phyloP scores from a whole-genome alignment of 1,140 invertebrate species.

The Ostrea edulis region DNA sequence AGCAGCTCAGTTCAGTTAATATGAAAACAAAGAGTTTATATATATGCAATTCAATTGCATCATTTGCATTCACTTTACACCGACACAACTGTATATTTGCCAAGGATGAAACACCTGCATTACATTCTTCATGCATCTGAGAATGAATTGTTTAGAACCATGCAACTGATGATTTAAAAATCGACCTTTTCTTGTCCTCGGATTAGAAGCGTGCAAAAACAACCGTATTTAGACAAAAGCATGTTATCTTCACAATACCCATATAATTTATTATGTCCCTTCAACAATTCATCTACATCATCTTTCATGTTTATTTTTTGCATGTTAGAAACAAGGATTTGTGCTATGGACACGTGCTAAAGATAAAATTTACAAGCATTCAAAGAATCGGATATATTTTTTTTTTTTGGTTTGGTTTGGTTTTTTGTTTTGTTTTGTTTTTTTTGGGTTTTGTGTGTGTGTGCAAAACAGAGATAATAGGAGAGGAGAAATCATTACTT shows the following conservation, averaged over 20 bases:
- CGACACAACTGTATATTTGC: not conserved
- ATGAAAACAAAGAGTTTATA: not conserved
- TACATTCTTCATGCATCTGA: not conserved
- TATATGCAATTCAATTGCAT: not conserved
- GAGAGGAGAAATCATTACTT: too few relatives aligned
- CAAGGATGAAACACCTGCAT: not conserved
- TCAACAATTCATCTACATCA: not conserved
- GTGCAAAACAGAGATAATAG: too few relatives aligned
- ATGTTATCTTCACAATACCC: not conserved
- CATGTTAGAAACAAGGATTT: not conserved
- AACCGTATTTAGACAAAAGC: not conserved
- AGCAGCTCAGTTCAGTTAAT: not conserved
- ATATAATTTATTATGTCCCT: not conserved
- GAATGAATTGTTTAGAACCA: not conserved
- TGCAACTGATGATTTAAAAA: not conserved
- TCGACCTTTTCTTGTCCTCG: not conserved
- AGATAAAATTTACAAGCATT: not conserved
- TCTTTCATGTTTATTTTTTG: not conserved
- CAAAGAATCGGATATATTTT: too few relatives aligned
- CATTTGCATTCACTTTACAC: not conserved
- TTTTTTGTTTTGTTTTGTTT: too few relatives aligned
- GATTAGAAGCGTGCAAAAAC: not conserved
- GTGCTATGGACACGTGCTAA: not conserved
- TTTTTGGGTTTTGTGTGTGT: too few relatives aligned
- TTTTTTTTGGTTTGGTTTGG: too few relatives aligned